Evolutionary conservation across 2,113 vertebrate genomes (phyloP), one percentile per base, ranked within the genome.

Genomic region (Diphyllodes magnificus): DNA sequence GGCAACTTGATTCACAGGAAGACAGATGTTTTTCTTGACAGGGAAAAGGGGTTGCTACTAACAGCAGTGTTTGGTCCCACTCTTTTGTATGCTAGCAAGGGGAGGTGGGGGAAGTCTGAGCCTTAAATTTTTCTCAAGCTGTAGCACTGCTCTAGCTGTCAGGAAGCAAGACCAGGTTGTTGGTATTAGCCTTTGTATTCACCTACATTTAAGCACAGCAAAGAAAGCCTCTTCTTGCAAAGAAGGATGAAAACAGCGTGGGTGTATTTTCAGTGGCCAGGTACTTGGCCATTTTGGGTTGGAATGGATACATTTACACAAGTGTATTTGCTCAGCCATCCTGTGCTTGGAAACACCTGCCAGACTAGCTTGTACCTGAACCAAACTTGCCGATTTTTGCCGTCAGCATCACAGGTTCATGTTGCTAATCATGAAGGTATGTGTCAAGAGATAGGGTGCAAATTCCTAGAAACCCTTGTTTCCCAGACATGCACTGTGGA

Each of bases 241-340:
- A 68, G n/a, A 23, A 18, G 22, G 19, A 9, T 20, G 22, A 51
- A 53, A 83, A 28, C 15, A 61, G 21, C 0, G 0, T 2, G 21
- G 24, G 10, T 47, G 6, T 54, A 50, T 77, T 92, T 88, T 78
- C 28, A n/a, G 10, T 3, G 11, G 15, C 19, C 25, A 33, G 22
- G 30, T 57, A 69, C 22, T 7, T 28, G 39, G 42, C 30, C 28
- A 35, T 59, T 86, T 63, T 21, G 64, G 33, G 28, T 39, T 77
- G 19, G 56, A 56, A 84, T 8, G 10, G 54, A 60, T 19, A 50
- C 1, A 33, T 86, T 81, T 61, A 50, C 3, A 4, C 8, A 49
- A 33, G 13, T 13, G 24, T 37, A 53, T 22, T 54, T 75, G 31
- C 51, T 65, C 54, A 69, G 6, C 4, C 8, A 33, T 16, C 22